A percentile compares a stretch with the other conserved stretches of the same genome.
Evolutionary conservation across 1,140 invertebrate genomes (phyloP).

Genomic region (Drosophila hydei): DNA sequence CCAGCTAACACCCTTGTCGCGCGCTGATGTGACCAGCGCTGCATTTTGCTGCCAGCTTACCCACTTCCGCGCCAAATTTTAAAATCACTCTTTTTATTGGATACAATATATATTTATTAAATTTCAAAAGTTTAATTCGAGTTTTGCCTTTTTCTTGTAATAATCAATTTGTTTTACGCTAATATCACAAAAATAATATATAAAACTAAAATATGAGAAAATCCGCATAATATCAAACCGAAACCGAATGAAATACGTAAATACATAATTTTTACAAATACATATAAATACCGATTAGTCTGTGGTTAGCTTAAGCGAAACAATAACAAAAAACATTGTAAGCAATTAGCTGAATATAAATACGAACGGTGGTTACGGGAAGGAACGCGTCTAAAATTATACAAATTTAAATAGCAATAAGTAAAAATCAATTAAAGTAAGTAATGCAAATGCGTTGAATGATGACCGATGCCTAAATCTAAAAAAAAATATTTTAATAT

Average conservation of each 20-base stretch:
- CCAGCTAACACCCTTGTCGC: neutral
- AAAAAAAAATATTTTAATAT: slow-evolving; percentile 18
- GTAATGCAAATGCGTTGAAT: slow-evolving; percentile 48
- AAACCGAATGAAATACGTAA: slow-evolving; percentile 61
- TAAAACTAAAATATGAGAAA: slow-evolving; percentile 66
- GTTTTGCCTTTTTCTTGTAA: slow-evolving; percentile 66
- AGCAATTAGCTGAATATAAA: slow-evolving; percentile 50
- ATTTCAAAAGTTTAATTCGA: slow-evolving; percentile 79
- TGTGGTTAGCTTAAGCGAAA: slow-evolving; percentile 46
- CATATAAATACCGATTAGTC: slow-evolving; percentile 46
- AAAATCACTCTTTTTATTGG: slow-evolving; percentile 20
- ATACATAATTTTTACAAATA: slow-evolving; percentile 42
- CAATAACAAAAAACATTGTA: slow-evolving; percentile 25
- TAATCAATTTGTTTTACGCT: slow-evolving; percentile 73
- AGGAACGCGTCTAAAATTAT: slow-evolving; percentile 22
- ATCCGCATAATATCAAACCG: slow-evolving; percentile 62
- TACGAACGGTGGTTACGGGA: slow-evolving; percentile 51
- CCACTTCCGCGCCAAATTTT: slow-evolving; percentile 13
- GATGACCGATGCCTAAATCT: slow-evolving; percentile 55
- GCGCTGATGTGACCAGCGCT: slow-evolving; percentile 36
- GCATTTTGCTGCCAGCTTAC: no score
- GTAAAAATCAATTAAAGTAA: slow-evolving; percentile 27
- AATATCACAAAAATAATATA: slow-evolving; percentile 83
- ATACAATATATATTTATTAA: slow-evolving; percentile 72
- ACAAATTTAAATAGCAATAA: slow-evolving; percentile 40